Conservation (phyloP, 2,888 invertebrate genomes). For the Slavum lentiscoides region DNA sequence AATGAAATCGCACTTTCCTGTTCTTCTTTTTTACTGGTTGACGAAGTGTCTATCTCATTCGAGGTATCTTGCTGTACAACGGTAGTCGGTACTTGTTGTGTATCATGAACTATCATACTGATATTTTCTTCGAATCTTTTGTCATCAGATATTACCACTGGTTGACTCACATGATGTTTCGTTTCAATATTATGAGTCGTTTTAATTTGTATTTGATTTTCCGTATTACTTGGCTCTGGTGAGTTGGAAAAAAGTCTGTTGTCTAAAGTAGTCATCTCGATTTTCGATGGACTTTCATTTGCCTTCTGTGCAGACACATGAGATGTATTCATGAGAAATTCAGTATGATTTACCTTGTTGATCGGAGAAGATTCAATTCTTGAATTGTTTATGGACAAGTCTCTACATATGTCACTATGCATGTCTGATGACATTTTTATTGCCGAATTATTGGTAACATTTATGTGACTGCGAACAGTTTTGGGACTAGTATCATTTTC, state of each 20-base stretch:
- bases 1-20: slow-evolving; percentile 43
- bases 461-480: neutral
- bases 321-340: neutral
- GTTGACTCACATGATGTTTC: neutral
- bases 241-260: neutral
- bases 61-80: neutral
- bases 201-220: neutral
- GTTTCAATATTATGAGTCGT: neutral
- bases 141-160: neutral
- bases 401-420: neutral
- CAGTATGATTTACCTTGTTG: neutral
- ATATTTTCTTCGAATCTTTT: neutral
- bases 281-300: neutral
- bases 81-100: neutral
- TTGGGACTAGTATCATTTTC: slow-evolving; percentile 17
- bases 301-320: neutral
- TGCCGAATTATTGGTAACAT: slow-evolving; percentile 10
- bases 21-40: slow-evolving; percentile 16
- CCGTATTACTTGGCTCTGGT: neutral
- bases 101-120: neutral
- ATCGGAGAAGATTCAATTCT: neutral
- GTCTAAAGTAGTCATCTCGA: neutral
- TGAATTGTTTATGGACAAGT: neutral
- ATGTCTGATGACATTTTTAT: neutral
- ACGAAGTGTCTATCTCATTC: neutral